Evolutionary conservation across 2,797 vertebrate genomes (phyloP), one percentile per base, ranked within the genome.

Genomic region (Sebastes minor): DNA sequence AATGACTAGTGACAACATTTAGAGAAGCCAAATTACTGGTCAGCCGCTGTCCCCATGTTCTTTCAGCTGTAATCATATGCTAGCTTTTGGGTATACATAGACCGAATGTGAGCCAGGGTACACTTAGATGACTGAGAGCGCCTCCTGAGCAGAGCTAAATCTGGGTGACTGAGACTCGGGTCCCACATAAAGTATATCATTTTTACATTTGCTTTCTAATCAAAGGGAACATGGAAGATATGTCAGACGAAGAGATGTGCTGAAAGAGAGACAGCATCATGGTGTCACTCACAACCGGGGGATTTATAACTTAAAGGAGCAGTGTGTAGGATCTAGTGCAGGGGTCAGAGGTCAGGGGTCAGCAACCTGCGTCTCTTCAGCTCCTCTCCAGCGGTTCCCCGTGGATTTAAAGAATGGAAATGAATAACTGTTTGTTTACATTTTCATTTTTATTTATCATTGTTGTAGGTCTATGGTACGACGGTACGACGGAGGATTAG

Each of bases 1-100:
- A 91, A 86, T 79, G 78, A 87, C 76, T 56, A 30, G 81, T 73
- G 83, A 87, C 80, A 89, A 82, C 85, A 77, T 91, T 91, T 84
- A 87, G 82, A 65, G 68, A 86, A 76, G 76, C 66, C 61, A 89
- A 90, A 91, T 88, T 69, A 75, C 89, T 79, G 92, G 92, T 89
- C 87, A 90, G 88, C 88, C 80, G 11, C 81, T 62, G 86, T 88
- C 84, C 82, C 62, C 84, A 9, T 92, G 87, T 91, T 91, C 90
- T 74, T 81, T 85, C 78, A 77, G 89, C 84, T 84, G 53, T 94
- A 94, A 95, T 93, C 76, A 94, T 30, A 94, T 35, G 57, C 81
- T 92, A 6, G 79, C 52, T 4, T 86, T 75, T 85, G 75, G 70
- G 65, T 74, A 72, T 74, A 74, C 52, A 72, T 81, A 89, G 86